phyloP scores from a whole-genome alignment of 2,888 invertebrate genomes.

The Trissoscelio sp. region DNA sequence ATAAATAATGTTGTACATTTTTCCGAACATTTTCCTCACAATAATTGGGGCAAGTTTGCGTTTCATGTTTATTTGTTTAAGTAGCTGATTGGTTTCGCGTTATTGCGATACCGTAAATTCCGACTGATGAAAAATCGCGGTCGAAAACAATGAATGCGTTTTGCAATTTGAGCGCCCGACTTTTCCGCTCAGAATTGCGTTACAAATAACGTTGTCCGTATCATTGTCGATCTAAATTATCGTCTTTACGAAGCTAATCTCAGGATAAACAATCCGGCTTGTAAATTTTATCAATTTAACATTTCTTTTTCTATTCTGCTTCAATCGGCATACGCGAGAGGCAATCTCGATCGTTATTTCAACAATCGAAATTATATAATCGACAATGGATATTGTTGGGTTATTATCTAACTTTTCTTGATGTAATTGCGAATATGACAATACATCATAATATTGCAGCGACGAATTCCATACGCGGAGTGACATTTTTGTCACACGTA shows the following conservation, averaged over 20 bases:
- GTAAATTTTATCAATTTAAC: slow-evolving; percentile 58
- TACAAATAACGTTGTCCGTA: slow-evolving; percentile 45
- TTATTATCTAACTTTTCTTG: slow-evolving; percentile 60
- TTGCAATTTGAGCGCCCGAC: slow-evolving; percentile 47
- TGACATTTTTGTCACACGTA: slow-evolving; percentile 36
- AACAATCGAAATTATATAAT: slow-evolving; percentile 59
- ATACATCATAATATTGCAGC: slow-evolving; percentile 47
- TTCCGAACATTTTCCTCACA: too few species aligned
- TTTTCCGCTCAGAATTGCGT: slow-evolving; percentile 49
- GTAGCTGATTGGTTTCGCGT: slow-evolving; percentile 20
- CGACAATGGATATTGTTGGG: slow-evolving; percentile 51
- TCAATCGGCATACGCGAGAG: not conserved
- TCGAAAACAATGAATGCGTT: slow-evolving; percentile 58
- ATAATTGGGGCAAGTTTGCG: slow-evolving; percentile 1
- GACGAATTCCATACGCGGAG: slow-evolving; percentile 52
- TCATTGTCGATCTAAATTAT: slow-evolving; percentile 58
- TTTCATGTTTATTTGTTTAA: slow-evolving; percentile 9
- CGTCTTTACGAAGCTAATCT: slow-evolving; percentile 49
- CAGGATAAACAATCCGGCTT: slow-evolving; percentile 46
- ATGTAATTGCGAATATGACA: slow-evolving; percentile 52
- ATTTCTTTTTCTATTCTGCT: slow-evolving; percentile 9
- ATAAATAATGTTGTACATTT: not conserved
- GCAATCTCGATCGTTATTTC: slow-evolving; percentile 50
- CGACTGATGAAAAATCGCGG: slow-evolving; percentile 33
- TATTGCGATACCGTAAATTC: slow-evolving; percentile 50